Base-by-base conservation (phyloP, 2,888 invertebrate species). In the Odontocolon sp. region DNA sequence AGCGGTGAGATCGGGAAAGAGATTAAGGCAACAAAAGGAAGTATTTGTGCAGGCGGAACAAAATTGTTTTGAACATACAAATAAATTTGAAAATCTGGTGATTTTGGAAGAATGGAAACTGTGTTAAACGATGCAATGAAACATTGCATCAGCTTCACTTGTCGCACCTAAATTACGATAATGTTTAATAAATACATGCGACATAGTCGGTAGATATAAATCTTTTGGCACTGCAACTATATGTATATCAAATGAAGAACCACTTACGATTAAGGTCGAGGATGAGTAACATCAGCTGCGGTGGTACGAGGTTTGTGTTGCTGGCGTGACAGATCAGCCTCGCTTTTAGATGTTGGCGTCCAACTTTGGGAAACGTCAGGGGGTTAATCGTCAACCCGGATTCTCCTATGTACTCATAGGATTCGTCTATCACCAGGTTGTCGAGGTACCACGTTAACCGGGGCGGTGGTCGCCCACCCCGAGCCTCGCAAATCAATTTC, bases 231-330 rank as follows among this genome's bases (percentile, higher is more conserved):
- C 23, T 47, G 9, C 3, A 9, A 54, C 54, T 5, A 21, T n/a
- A 50, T 33, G 9, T 21, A 21, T 8, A 47, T 38, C 21, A 33
- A 36, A 18, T 36, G 6, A 0, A 33, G 23, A 8, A 45, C 31
- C 86, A 96, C 97, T 96, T 92, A 97, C 97, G 92, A 91, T 97
- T 96, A 81, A 97, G 94, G 91, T 97, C 95, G 89, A 97, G 92
- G 83, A 96, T 94, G 85, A 96, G 94, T 81, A 95, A 94, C 91
- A 94, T 95, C 83, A 94, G 94, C 87, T 94, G 94, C 6, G 97
- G 95, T 59, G 94, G 94, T 45, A 95, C 95, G 84, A 96, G 91
- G 90, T 96, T 96, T 80, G 96, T 97, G 91, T 97, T 97, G 85
- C 95, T 94, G 26, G 97, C 97, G 91, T 96, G 96, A 91, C 97